These are phyloP conservation scores for Eurystomus gularis DNA, from an alignment of 2,113 vertebrate species.

Conservation along the genomic window DNA sequence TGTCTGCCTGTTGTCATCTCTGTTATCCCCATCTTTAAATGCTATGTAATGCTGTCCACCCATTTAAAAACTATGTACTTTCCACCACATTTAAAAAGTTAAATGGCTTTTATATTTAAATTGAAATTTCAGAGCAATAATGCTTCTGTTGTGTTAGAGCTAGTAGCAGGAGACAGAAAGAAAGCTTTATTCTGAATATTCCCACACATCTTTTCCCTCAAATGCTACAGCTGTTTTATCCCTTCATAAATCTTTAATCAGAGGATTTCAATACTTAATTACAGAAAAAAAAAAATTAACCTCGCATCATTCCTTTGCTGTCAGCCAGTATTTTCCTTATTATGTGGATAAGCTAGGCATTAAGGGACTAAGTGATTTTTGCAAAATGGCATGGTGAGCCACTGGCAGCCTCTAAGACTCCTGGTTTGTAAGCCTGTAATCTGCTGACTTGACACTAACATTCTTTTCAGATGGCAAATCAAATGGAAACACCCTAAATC, in stretches of 20 bases:
- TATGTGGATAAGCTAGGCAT: slow-evolving; percentile 20
- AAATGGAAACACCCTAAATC: not conserved
- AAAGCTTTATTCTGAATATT: slow-evolving; percentile 30
- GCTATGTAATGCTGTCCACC: not conserved
- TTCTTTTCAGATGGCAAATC: slow-evolving; percentile 9
- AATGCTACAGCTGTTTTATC: slow-evolving; percentile 21
- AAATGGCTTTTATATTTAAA: slow-evolving; percentile 35
- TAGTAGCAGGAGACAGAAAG: not conserved
- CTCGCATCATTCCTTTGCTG: slow-evolving; percentile 6
- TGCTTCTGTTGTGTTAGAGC: not conserved
- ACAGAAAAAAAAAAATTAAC: not conserved
- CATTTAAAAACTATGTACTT: not conserved
- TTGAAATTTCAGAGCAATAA: not conserved
- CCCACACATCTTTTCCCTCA: slow-evolving; percentile 25
- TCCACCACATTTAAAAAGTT: not conserved
- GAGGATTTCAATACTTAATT: slow-evolving; percentile 54
- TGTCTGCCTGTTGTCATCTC: not conserved
- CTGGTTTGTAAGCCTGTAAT: slow-evolving; percentile 6
- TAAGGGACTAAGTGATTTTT: slow-evolving; percentile 24
- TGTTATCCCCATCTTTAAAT: not conserved
- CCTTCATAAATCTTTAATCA: slow-evolving; percentile 44
- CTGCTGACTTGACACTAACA: not conserved
- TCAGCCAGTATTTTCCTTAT: slow-evolving; percentile 33
- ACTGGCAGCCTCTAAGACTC: not conserved
- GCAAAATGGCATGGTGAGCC: not conserved